phyloP scores from a whole-genome alignment of 2,113 vertebrate species.

The Sus scrofa region T2T-Sscrofa CM000814.6:75551501-75552000 shows the following conservation, averaged over 20 bases:
- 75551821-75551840: neutral
- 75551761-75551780: neutral
- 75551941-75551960: no score
- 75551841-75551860: neutral
- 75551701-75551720: neutral
- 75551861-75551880: neutral
- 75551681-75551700: neutral
- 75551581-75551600: no score
- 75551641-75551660: neutral
- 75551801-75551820: slow-evolving; percentile 61
- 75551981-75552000: neutral
- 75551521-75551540: no score
- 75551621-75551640: neutral
- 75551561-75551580: no score
- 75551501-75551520: no score
- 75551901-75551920: neutral
- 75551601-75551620: neutral
- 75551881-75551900: neutral
- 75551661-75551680: neutral
- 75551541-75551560: no score
- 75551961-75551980: no score
- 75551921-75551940: neutral
- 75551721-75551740: neutral
- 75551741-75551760: neutral
- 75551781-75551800: neutral